phyloP scores from a whole-genome alignment of 2,888 invertebrate genomes.

The Dinocampus coccinellae region DNA sequence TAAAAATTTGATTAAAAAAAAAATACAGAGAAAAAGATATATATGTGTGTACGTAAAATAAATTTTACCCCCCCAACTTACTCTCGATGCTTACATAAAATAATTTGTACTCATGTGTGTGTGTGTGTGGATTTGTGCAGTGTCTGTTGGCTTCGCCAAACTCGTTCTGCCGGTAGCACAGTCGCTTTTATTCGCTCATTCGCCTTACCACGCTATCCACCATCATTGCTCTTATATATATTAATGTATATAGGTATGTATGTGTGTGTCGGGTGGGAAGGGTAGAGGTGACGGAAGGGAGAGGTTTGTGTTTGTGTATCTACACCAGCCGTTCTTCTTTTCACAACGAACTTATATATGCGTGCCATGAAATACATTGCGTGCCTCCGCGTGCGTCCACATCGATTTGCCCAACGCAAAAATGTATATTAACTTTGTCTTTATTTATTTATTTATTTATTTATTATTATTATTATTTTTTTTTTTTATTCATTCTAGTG shows the following conservation, averaged over 20 bases:
- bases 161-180: conserved; percentile 40
- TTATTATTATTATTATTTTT: too few species aligned
- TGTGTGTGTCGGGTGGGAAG: too few species aligned
- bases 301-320: too few species aligned
- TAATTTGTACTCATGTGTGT: conserved; percentile 17
- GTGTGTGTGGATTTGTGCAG: conserved; percentile 2
- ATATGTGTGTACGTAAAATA: background rate
- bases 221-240: background rate
- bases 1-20: too few species aligned
- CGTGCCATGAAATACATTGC: conserved; percentile 35
- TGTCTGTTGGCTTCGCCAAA: conserved; percentile 33
- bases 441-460: too few species aligned
- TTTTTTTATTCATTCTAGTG: too few species aligned
- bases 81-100: background rate
- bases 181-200: background rate
- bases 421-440: conserved; percentile 24
- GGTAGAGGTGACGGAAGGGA: too few species aligned
- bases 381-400: conserved; percentile 41
- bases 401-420: conserved; percentile 45
- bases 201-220: background rate
- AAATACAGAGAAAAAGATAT: too few species aligned
- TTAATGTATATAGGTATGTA: too few species aligned
- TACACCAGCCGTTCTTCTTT: conserved; percentile 16
- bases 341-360: conserved; percentile 20
- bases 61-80: background rate